Evolutionary conservation across 1,140 invertebrate genomes (phyloP), one percentile per base, ranked within the genome.

Genomic region (Leguminivora glycinivorella): DNA sequence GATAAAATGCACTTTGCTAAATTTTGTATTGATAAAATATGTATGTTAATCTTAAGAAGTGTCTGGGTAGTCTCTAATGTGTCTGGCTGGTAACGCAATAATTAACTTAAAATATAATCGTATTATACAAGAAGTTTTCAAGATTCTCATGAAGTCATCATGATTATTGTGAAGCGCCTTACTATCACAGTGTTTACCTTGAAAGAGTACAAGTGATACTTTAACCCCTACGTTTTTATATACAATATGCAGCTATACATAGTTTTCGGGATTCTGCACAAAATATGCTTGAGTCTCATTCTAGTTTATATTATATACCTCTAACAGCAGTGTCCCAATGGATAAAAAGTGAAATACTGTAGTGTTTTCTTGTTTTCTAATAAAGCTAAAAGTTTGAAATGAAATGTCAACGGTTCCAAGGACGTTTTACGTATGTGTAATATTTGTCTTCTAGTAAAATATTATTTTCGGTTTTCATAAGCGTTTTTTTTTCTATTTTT

Each of bases 391-490:
- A 72, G 70, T 76, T 78, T 79, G 56, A 77, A 77, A 80, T 79
- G 78, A 78, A 52, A 56, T 43, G 73, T 74, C 80, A 77, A 70
- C 71, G 73, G 74, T 81, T 80, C 75, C 75, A 83, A 74, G 72
- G 72, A 74, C 75, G 80, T 81, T 77, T 79, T 82, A 83, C 75
- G 76, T 83, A 79, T 80, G 72, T 86, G 84, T 83, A 86, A 85
- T 89, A 84, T 80, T 88, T 84, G 76, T 87, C 87, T 87, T 85
- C 81, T 88, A 89, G 87, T 89, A 89, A 89, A 85, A 88, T 87
- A 84, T 87, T 87, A 87, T 89, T 89, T 87, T 89, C 83, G 79
- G 84, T 89, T 89, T 84, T 74, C 83, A n/a, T 74, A 70, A 72
- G 81, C 81, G 76, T 87, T 87, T 86, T 83, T 73, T 73, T 70